Percentiles rank a stretch among this genome's conserved stretches.
Conservation (phyloP, 1,140 invertebrate genomes). For the Camponotus floridanus region DNA sequence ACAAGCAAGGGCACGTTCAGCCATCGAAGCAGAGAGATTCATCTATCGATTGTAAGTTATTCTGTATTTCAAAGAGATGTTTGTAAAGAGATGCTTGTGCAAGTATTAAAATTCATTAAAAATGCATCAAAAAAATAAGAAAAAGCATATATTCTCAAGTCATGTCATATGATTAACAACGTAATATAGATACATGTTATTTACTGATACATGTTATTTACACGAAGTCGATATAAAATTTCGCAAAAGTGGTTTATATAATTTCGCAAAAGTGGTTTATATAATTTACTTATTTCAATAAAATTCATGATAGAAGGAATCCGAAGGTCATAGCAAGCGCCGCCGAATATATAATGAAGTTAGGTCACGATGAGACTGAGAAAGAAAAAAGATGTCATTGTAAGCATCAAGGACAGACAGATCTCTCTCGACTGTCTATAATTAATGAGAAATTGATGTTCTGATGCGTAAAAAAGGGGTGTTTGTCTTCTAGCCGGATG, state of each 20-base stretch:
- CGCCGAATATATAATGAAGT: slow-evolving; percentile 62
- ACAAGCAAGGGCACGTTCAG: slow-evolving; percentile 83
- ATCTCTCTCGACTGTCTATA: slow-evolving; percentile 12
- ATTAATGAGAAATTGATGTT: slow-evolving; percentile 49
- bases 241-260: neutral
- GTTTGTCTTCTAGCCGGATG: neutral
- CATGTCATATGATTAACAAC: slow-evolving; percentile 12
- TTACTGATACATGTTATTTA: slow-evolving; percentile 10
- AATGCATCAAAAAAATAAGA: neutral
- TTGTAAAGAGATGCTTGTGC: neutral
- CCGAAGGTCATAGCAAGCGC: slow-evolving; percentile 49
- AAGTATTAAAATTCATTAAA: neutral
- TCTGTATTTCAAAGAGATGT: slow-evolving; percentile 16
- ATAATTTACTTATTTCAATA: slow-evolving; percentile 20
- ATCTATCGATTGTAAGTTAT: slow-evolving; percentile 77
- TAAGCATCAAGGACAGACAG: slow-evolving; percentile 42
- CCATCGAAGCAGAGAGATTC: slow-evolving; percentile 83
- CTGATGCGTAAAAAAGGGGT: neutral
- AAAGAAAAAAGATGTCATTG: slow-evolving; percentile 43
- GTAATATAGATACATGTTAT: neutral
- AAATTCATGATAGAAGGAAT: slow-evolving; percentile 39
- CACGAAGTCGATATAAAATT: slow-evolving; percentile 7
- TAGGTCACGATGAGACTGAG: neutral
- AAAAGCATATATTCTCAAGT: slow-evolving; percentile 34
- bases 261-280: slow-evolving; percentile 30